Base-by-base conservation (phyloP, 2,888 invertebrate genomes). In the Daptonema setosum region DNA sequence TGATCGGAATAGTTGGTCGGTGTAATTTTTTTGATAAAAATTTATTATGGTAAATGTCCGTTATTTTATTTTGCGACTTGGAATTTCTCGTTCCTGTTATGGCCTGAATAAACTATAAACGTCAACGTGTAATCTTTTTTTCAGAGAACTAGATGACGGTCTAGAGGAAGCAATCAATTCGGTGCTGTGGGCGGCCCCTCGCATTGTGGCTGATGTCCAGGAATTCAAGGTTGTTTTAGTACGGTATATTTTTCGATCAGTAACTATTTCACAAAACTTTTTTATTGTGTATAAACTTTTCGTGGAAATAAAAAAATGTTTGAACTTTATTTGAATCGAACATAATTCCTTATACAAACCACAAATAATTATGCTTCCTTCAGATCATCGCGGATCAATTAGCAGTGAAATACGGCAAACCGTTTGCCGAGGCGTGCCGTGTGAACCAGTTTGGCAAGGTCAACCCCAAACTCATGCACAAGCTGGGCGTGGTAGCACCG, bases 101-200 rank as follows among this genome's bases (percentile, higher is more conserved):
- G n/a, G n/a, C n/a, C n/a, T n/a, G 35, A 35, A 35, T 35, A 35
- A 11, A 8, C 8, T 11, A 35, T 11, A 47, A 20, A 47, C 47
- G 5, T 11, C 5, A 47, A 47, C 24, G n/a, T n/a, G 11, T 22
- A 17, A 11, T 25, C 11, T 25, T 57, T 54, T 57, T 66, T 66
- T 17, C 60, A 81, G 80, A 68, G 78, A 78, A 55, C 65, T 95
- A 17, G 95, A 99, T 68, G 87, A 87, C 62, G 93, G 95, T 0
- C 79, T 99, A 20, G 83, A 87, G 2, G 95, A 97, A 74, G 83
- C 95, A 1, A 85, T 99, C 58, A 86, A 90, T 1, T 90, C 84
- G 64, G 75, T 93, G n/a, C 80, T 99, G 60, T 97, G 97, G 97
- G 88, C 87, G 1, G 84, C 93, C 17, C 93, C 95, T 0, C 79